A percentile compares a stretch with the other conserved stretches of the same genome.
Evolutionary conservation across 2,797 vertebrate genomes (phyloP).

Genomic region (Kryptolebias ocellatus): DNA sequence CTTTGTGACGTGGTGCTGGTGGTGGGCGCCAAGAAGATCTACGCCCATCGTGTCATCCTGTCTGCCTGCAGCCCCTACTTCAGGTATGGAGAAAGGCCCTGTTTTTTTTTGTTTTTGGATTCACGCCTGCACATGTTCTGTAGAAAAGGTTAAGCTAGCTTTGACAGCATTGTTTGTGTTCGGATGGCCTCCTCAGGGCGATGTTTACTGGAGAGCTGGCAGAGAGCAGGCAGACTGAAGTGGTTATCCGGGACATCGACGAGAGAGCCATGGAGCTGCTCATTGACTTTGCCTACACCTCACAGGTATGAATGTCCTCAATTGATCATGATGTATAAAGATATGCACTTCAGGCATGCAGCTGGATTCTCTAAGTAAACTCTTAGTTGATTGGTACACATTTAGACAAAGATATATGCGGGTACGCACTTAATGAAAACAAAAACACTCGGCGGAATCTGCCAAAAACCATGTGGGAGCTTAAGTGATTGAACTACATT

Average conservation of each 20-base stretch:
- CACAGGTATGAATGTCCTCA: slow-evolving; percentile 83
- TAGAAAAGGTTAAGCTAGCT: background rate
- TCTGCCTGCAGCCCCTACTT: slow-evolving; percentile 99
- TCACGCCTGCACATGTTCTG: background rate
- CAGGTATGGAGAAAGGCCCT: slow-evolving; percentile 57
- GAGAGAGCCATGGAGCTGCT: slow-evolving; percentile 98
- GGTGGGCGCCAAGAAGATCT: slow-evolving; percentile 98
- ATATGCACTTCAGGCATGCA: background rate
- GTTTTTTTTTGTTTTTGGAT: background rate
- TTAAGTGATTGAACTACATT: no score
- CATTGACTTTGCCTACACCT: slow-evolving; percentile 98
- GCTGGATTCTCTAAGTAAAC: background rate
- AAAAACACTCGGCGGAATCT: no score
- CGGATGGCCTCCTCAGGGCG: slow-evolving; percentile 76
- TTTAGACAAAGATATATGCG: no score
- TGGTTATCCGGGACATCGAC: slow-evolving; percentile 97
- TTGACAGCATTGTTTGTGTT: background rate
- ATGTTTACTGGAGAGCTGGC: slow-evolving; percentile 99
- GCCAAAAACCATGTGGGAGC: no score
- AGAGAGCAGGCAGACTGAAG: slow-evolving; percentile 96
- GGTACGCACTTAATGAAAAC: no score
- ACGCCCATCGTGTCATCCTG: slow-evolving; percentile 95
- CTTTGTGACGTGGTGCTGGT: slow-evolving; percentile 97
- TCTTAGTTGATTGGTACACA: no score
- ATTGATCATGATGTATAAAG: background rate